Percentiles rank a stretch among this genome's conserved stretches.
Conservation (phyloP, 2,797 vertebrate genomes). For the Rhinella marina region DNA sequence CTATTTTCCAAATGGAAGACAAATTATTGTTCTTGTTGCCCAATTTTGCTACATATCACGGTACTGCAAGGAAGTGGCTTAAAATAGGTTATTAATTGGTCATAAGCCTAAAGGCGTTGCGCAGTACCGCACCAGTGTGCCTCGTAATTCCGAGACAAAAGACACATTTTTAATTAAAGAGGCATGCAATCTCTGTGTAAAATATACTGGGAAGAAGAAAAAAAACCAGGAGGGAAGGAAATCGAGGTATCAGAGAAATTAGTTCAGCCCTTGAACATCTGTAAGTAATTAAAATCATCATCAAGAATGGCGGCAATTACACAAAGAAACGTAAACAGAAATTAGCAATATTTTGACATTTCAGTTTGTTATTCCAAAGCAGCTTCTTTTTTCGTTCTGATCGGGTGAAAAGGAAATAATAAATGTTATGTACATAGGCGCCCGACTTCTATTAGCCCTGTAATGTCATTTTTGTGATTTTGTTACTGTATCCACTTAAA, state of each 20-base stretch:
- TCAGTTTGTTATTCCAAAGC: conserved; percentile 30
- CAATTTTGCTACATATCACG: conserved; percentile 70
- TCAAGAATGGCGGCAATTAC: conserved; percentile 51
- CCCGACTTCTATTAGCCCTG: background rate
- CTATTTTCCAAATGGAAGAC: conserved; percentile 67
- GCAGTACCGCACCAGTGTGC: background rate
- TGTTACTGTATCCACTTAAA: background rate
- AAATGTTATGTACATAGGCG: background rate
- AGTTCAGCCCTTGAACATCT: conserved; percentile 54
- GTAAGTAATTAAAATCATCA: conserved; percentile 52
- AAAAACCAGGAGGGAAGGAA: background rate
- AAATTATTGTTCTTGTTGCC: conserved; percentile 68
- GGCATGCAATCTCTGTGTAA: conserved; percentile 22
- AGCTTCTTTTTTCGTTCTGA: background rate
- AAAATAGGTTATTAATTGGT: conserved; percentile 65
- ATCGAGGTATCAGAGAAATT: conserved; percentile 39
- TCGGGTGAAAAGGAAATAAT: background rate
- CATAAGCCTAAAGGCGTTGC: conserved; percentile 52
- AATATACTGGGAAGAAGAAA: background rate
- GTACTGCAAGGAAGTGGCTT: conserved; percentile 64
- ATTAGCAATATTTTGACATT: conserved; percentile 57
- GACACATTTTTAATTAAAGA: conserved; percentile 56
- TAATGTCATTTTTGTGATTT: background rate
- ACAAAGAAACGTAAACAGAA: conserved; percentile 47
- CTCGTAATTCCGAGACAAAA: conserved; percentile 35